These are phyloP conservation scores for Patiria pectinifera DNA, from an alignment of 53 echinoderm and acorn worm species.

Conservation along the genomic window DNA sequence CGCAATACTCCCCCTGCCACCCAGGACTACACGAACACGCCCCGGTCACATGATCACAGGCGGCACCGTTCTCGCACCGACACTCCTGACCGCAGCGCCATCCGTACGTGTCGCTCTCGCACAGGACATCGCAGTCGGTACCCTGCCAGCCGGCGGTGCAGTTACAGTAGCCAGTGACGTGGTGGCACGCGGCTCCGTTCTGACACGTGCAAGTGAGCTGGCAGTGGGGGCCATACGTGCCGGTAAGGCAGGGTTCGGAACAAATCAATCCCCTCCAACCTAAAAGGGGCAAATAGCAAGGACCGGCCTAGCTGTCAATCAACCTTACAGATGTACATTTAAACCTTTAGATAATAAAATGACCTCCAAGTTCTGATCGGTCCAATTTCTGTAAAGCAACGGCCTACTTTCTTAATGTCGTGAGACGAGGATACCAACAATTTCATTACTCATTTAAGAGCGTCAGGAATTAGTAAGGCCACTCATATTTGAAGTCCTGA, in stretches of 20 bases:
- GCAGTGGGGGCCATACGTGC: conserved; percentile 62
- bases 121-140: conserved; percentile 64
- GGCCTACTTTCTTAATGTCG: no score
- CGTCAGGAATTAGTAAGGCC: no score
- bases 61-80: conserved; percentile 68
- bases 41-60: conserved; percentile 78
- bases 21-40: conserved; percentile 80
- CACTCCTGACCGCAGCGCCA: conserved; percentile 54
- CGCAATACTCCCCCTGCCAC: conserved; percentile 70
- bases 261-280: conserved; percentile 61
- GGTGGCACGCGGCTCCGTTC: conserved; percentile 77
- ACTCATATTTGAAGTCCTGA: no score
- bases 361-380: no score
- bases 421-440: no score
- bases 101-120: conserved; percentile 75
- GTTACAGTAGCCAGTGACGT: conserved; percentile 70
- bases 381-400: no score
- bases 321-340: neutral
- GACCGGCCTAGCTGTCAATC: neutral
- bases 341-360: no score
- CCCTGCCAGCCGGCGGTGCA: conserved; percentile 87
- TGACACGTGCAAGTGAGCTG: conserved; percentile 74
- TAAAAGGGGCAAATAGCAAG: neutral
- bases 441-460: no score
- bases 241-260: conserved; percentile 31